Percentiles rank a stretch among this genome's conserved stretches.
Evolutionary conservation across 2,113 vertebrate species (phyloP).

Genomic region (Neolamprologus fasciatus): DNA sequence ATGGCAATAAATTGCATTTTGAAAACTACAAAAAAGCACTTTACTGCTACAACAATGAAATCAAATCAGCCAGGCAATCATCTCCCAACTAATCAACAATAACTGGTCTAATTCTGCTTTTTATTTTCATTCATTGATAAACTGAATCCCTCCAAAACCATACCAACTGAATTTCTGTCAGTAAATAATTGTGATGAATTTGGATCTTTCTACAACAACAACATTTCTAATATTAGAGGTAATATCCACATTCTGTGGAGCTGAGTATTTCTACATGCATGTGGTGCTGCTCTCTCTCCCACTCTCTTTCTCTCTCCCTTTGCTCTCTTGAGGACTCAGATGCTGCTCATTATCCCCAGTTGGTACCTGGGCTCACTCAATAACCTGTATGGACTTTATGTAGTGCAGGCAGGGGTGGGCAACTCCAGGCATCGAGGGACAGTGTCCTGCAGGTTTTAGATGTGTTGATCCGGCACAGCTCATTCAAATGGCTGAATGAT

Average conservation of each 20-base stretch:
- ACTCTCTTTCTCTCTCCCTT: not conserved
- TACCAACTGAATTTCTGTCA: not conserved
- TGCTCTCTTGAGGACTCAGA: not conserved
- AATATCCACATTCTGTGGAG: not conserved
- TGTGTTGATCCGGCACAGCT: not conserved
- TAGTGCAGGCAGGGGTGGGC: not conserved
- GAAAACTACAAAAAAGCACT: not conserved
- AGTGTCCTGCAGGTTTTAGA: not conserved
- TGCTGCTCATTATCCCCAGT: not conserved
- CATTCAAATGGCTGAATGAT: not conserved
- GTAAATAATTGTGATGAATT: not conserved
- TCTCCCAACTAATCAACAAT: not conserved
- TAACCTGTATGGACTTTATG: not conserved
- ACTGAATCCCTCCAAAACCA: not conserved
- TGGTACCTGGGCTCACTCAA: not conserved
- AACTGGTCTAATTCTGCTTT: not conserved
- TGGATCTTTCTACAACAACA: not conserved
- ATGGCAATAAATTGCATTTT: not conserved
- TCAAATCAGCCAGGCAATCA: not conserved
- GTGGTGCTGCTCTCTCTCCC: not conserved
- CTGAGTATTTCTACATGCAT: not conserved
- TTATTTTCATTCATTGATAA: not conserved
- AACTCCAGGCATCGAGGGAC: accelerated
- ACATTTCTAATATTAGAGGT: not conserved
- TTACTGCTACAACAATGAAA: not conserved